phyloP scores from a whole-genome alignment of 2,797 vertebrate species.

The Rhinogobio ventralis region DNA sequence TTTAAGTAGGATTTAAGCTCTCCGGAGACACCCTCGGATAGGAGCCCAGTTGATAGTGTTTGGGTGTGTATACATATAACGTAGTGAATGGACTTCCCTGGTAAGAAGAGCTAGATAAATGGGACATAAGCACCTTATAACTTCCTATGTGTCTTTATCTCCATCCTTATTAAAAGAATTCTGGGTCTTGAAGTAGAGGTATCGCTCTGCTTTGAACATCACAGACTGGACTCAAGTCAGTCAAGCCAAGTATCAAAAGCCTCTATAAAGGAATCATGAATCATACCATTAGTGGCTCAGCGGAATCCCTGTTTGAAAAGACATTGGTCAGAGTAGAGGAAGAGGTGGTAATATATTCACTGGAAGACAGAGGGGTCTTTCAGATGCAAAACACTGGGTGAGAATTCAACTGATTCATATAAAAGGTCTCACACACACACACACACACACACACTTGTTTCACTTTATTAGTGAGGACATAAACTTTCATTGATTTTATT shows the following conservation, averaged over 20 bases:
- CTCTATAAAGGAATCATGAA: constrained; percentile 70
- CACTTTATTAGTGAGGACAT: not conserved
- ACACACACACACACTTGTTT: not conserved
- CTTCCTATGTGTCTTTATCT: too few species aligned
- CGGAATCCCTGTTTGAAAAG: constrained; percentile 54
- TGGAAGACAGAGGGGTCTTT: constrained; percentile 62
- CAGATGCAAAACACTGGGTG: constrained; percentile 50
- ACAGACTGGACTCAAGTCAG: constrained; percentile 60
- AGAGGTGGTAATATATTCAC: constrained; percentile 44
- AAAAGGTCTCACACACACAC: constrained; percentile 55
- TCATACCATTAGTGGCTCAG: constrained; percentile 72
- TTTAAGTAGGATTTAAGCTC: too few species aligned
- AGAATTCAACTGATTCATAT: constrained; percentile 27
- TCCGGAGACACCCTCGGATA: too few species aligned
- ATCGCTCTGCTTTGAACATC: not conserved
- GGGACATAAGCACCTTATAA: too few species aligned
- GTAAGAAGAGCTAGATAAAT: too few species aligned
- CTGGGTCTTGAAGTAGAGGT: too few species aligned
- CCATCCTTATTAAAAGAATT: too few species aligned
- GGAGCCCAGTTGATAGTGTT: too few species aligned
- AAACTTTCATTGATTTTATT: not conserved
- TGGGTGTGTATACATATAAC: not conserved
- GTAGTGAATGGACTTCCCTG: too few species aligned
- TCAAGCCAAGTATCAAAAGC: constrained; percentile 65
- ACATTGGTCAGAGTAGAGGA: constrained; percentile 54